Percentiles rank a stretch among this genome's conserved stretches.
Conservation (phyloP, 1,140 invertebrate genomes). For the Macrostomum lignano region DNA sequence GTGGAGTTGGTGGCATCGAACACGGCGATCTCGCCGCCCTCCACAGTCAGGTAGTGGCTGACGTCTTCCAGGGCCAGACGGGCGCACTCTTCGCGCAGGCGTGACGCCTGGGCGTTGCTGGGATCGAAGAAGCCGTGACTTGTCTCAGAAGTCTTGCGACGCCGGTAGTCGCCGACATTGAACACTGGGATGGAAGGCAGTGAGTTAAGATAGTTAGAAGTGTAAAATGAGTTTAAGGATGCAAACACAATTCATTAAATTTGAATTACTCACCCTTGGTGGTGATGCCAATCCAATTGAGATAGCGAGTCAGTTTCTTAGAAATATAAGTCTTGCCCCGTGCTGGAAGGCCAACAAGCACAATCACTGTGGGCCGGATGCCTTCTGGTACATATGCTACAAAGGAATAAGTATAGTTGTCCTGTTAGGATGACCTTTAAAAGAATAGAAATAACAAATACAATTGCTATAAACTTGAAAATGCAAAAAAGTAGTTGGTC, state of each 20-base stretch:
- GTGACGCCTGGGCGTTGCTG: constrained; percentile 53
- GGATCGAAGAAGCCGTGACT: constrained; percentile 70
- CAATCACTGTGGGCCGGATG: constrained; percentile 60
- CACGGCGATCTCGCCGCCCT: constrained; percentile 60
- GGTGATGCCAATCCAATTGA: constrained; percentile 90
- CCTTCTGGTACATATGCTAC: too few relatives aligned
- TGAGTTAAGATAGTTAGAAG: too few relatives aligned
- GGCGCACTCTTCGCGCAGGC: too few relatives aligned
- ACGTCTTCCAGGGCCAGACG: constrained; percentile 53
- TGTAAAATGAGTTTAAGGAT: too few relatives aligned
- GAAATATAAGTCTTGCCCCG: constrained; percentile 79
- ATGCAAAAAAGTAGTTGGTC: too few relatives aligned
- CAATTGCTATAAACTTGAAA: too few relatives aligned
- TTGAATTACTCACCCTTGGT: constrained; percentile 36
- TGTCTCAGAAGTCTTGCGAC: constrained; percentile 47
- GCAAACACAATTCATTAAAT: not conserved
- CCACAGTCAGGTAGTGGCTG: constrained; percentile 55
- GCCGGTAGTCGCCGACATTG: constrained; percentile 7
- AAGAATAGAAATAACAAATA: too few relatives aligned
- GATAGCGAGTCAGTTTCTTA: constrained; percentile 64
- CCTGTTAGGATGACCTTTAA: too few relatives aligned
- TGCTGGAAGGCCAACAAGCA: constrained; percentile 72
- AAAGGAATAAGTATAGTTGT: too few relatives aligned
- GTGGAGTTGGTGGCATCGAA: constrained; percentile 89
- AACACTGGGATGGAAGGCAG: too few relatives aligned